Base-by-base conservation (phyloP, 2,797 vertebrate species). In the Eurystomus glaucurus region DNA sequence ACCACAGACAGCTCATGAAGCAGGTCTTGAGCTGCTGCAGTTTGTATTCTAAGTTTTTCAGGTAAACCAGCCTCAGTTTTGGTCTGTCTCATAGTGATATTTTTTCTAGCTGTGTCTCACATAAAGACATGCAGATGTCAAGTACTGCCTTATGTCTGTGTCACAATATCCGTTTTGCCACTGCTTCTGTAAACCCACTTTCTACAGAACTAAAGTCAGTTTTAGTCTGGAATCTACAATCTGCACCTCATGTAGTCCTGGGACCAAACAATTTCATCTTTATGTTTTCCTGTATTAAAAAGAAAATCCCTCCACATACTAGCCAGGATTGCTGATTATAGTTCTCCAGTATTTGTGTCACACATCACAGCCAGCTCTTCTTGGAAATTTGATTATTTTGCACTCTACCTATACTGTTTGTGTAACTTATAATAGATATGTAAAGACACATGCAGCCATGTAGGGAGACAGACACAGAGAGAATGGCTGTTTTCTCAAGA, bases 51-150 rank as follows among this genome's bases (percentile, higher is more conserved):
- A 3, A 23, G n/a, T 31, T 46, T 77, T 51, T 46, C 60, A 39
- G 11, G 26, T 31, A 55, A 79, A 25, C 3, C 25, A 69, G 37
- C 33, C 57, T 26, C 12, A 21, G 11, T 74, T 95, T 68, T 58
- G n/a, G 2, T 13, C 46, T 37, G 3, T 19, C 26, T 66, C 11
- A 7, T 3, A 18, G 11, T 17, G 51, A 2, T 11, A 57, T 70
- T 66, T 65, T 54, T 64, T 15, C 25, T 50, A n/a, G 3, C 68
- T 14, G 10, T 43, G 22, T 28, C 25, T 17, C 26, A 15, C 0
- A 1, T 3, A 33, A 51, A 43, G 39, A 15, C 15, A 8, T 0
- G 0, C 8, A 46, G n/a, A 25, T 11, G 7, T 62, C 8, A 93
- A 94, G 54, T 37, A 3, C 11, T 35, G 41, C 21, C 58, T 81